Base-by-base conservation (phyloP, 2,888 invertebrate species). In the Andrena chrysosceles region DNA sequence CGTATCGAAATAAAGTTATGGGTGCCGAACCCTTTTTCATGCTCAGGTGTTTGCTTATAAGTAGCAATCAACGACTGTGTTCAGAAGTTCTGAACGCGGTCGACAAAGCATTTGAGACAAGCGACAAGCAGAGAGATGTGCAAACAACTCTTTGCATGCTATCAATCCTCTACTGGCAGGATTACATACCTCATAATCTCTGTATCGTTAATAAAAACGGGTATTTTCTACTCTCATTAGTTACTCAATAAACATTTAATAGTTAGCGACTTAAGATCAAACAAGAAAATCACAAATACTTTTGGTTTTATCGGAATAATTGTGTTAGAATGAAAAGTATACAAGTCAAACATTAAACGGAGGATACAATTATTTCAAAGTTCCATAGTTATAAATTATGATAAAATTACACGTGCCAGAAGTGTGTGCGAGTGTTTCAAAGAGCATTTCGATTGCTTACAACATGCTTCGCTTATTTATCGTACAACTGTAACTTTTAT, bases 41-140 rank as follows among this genome's bases (percentile, higher is more conserved):
- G 54, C 20, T 20, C 31, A 31, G 10, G 7, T 71, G 20, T 35
- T 20, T 23, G 6, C 16, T n/a, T 60, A 29, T 35, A 42, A 42
- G 42, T 42, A 42, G 33, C 16, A 76, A 59, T 52, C 10, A 64
- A 64, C 26, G 64, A 64, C 63, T 66, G 60, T 60, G 66, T 78
- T 78, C 80, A 66, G 48, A 76, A 81, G 33, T 33, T 60, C 54
- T 70, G 29, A 64, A 80, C 49, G 62, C 49, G 23, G 29, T 69
- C 33, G 29, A 54, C 33, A 72, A 75, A 75, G 26, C 29, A 29
- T 67, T 54, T 29, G n/a, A 31, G 29, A 4, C 49, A 73, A 78
- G 81, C 77, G 62, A 77, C 76, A 81, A 64, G 67, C 78, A 76
- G 35, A 74, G 68, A 81, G 67, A 64, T 85, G 73, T 87, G 87